phyloP scores from a whole-genome alignment of 2,888 invertebrate species.

The Dryocosmus kuriphilus region DNA sequence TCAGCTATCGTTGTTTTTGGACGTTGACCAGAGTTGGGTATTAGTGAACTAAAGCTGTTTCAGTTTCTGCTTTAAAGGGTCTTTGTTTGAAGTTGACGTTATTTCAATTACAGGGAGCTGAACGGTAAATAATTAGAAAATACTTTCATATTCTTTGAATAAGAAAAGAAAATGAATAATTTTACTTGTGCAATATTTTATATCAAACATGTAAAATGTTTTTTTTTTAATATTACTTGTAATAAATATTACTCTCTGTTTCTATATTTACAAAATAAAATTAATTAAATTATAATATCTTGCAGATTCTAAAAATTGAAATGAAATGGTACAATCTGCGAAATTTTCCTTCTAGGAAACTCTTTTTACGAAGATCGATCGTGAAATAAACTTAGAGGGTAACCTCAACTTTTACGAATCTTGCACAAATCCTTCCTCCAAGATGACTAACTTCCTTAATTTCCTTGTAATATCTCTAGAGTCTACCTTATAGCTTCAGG shows the following conservation, averaged over 20 bases:
- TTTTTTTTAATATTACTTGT: background rate
- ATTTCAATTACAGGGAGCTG: background rate
- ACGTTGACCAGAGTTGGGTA: background rate
- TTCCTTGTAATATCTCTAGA: constrained; percentile 14
- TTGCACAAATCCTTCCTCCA: constrained; percentile 1
- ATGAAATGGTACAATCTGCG: too few species aligned
- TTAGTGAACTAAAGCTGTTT: constrained; percentile 1
- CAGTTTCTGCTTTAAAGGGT: background rate
- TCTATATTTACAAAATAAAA: too few species aligned
- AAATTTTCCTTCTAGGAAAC: too few species aligned
- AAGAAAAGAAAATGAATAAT: background rate
- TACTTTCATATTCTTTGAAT: background rate
- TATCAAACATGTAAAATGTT: background rate
- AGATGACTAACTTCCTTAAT: constrained; percentile 43
- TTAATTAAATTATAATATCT: too few species aligned
- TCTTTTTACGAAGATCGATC: background rate
- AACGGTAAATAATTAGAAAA: background rate
- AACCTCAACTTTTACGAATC: background rate
- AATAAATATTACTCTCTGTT: too few species aligned
- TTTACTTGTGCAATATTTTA: background rate
- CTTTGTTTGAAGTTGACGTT: background rate
- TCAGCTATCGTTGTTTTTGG: background rate
- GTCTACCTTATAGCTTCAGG: background rate
- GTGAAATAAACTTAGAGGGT: background rate
- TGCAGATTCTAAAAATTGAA: too few species aligned